Evolutionary conservation across 2,113 vertebrate genomes (phyloP).

Genomic region (Ctenomys sociabilis): DNA sequence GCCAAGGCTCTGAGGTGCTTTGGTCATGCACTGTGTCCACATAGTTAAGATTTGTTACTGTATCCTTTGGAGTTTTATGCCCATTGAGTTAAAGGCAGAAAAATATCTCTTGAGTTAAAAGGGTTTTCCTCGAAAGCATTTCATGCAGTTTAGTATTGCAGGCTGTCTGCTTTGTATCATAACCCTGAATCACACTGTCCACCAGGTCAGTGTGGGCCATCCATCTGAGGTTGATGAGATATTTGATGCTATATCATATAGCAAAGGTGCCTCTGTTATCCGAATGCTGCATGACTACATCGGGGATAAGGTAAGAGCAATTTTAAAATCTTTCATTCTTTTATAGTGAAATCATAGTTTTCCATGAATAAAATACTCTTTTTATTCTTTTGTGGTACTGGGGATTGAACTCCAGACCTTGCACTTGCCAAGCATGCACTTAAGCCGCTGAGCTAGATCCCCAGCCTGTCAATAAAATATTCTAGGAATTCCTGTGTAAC

Average conservation of each 20-base stretch:
- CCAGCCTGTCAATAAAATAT: not conserved
- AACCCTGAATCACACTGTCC: slow-evolving; percentile 61
- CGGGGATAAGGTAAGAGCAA: slow-evolving; percentile 92
- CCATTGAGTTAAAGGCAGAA: slow-evolving; percentile 53
- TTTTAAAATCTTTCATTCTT: slow-evolving; percentile 13
- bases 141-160: slow-evolving; percentile 59
- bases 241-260: slow-evolving; percentile 99
- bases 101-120: slow-evolving; percentile 52
- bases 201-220: slow-evolving; percentile 96
- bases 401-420: too few species aligned
- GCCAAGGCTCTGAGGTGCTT: not conserved
- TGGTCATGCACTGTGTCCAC: not conserved
- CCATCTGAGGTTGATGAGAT: slow-evolving; percentile 99
- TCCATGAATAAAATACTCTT: slow-evolving; percentile 28
- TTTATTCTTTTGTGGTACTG: too few species aligned
- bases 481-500: slow-evolving; percentile 29
- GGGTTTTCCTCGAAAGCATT: slow-evolving; percentile 74
- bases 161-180: slow-evolving; percentile 62
- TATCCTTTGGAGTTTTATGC: not conserved
- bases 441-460: too few species aligned
- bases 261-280: slow-evolving; percentile 99
- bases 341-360: slow-evolving; percentile 51
- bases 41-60: slow-evolving; percentile 35
- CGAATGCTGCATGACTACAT: slow-evolving; percentile 99
- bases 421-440: too few species aligned